Conservation (phyloP, 2,888 invertebrate species). For the Cylindroiulus punctatus region DNA sequence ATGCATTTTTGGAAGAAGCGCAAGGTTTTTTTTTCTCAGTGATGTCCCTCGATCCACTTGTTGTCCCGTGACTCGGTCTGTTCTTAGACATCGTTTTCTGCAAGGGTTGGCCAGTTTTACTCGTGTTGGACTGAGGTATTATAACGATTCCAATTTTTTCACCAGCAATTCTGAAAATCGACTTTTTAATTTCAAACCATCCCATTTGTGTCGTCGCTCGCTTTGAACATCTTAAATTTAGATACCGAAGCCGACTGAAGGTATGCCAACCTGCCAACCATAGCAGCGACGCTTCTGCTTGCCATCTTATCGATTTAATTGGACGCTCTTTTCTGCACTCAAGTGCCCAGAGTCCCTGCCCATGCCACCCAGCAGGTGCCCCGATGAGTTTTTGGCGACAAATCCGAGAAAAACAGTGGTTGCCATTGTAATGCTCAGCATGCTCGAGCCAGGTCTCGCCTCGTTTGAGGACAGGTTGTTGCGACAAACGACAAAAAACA, state of each 20-base stretch:
- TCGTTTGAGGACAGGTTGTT: conserved; percentile 36
- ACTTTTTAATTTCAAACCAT: background rate
- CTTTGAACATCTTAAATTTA: background rate
- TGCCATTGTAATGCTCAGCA: background rate
- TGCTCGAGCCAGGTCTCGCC: conserved; percentile 3
- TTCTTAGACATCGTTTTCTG: no score
- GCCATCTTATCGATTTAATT: background rate
- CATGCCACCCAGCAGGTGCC: conserved; percentile 1
- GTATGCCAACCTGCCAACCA: background rate
- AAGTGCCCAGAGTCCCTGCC: no score
- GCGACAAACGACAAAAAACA: conserved; percentile 14
- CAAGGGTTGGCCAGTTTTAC: no score
- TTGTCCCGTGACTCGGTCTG: no score
- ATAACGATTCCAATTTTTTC: no score
- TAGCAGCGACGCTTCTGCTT: background rate
- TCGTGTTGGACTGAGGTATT: no score
- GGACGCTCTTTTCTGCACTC: background rate
- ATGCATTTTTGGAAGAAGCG: no score
- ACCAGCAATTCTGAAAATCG: background rate
- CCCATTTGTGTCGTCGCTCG: background rate
- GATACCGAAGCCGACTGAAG: no score
- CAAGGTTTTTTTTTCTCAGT: no score
- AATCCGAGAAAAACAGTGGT: background rate
- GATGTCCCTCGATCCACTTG: no score
- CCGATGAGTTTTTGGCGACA: background rate